These are phyloP conservation scores for Patiria pectinifera DNA, from an alignment of 53 echinoderm and acorn worm species.

Conservation along the genomic window DNA sequence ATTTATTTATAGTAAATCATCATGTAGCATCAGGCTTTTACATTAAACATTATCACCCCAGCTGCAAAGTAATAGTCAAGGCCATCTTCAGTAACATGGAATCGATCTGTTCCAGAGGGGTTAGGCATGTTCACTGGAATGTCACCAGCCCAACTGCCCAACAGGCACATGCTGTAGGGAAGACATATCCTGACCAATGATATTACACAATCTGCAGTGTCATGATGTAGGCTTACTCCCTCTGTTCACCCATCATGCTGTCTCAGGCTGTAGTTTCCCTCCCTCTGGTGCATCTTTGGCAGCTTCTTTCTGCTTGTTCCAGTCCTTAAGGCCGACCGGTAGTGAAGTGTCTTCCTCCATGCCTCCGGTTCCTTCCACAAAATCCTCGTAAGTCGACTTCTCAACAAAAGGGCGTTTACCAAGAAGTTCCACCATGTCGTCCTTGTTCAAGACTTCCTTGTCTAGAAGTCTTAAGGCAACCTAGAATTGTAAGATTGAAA, in stretches of 20 bases:
- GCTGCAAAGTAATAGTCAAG: background rate
- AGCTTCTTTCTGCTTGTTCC: slow-evolving; percentile 87
- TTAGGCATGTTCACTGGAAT: background rate
- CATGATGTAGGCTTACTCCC: slow-evolving; percentile 21
- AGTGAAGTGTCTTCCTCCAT: slow-evolving; percentile 94
- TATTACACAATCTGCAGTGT: background rate
- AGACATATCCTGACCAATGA: background rate
- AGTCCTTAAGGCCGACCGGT: slow-evolving; percentile 90
- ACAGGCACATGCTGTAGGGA: background rate
- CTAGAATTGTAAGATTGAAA: slow-evolving; percentile 32
- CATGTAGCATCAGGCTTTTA: background rate
- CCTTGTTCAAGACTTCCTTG: slow-evolving; percentile 92
- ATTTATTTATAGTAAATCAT: background rate
- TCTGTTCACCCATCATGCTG: slow-evolving; percentile 41
- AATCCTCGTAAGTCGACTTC: slow-evolving; percentile 98
- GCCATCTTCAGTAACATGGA: background rate
- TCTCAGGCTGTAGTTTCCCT: slow-evolving; percentile 64
- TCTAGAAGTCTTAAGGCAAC: slow-evolving; percentile 91
- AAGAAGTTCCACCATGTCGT: slow-evolving; percentile 98
- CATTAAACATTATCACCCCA: background rate
- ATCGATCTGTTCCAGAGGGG: background rate
- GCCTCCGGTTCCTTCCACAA: slow-evolving; percentile 99
- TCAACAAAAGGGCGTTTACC: slow-evolving; percentile 92
- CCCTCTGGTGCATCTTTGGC: slow-evolving; percentile 57
- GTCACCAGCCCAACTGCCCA: background rate